phyloP scores from a whole-genome alignment of 2,888 invertebrate species.

The Himalopsyche anomala region DNA sequence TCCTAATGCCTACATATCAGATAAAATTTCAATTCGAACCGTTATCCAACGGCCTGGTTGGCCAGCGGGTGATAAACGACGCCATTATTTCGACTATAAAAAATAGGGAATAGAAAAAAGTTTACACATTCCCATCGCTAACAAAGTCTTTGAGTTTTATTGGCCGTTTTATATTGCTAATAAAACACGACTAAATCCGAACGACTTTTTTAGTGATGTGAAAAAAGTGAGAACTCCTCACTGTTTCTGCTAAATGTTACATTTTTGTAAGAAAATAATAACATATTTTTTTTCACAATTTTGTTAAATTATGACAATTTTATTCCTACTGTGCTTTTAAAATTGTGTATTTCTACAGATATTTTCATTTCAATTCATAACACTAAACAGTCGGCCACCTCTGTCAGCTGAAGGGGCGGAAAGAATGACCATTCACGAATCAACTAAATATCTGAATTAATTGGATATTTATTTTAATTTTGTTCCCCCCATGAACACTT shows the following conservation, averaged over 20 bases:
- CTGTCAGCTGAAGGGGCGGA: background rate
- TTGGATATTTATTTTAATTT: slow-evolving; percentile 23
- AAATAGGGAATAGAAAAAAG: slow-evolving; percentile 42
- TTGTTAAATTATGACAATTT: too few species aligned
- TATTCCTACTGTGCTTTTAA: too few species aligned
- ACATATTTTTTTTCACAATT: background rate
- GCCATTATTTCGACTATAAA: slow-evolving; percentile 40
- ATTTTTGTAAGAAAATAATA: background rate
- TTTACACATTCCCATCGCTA: slow-evolving; percentile 41
- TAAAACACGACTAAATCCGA: slow-evolving; percentile 32
- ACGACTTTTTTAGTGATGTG: slow-evolving; percentile 29
- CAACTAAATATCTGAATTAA: background rate
- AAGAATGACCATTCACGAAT: background rate
- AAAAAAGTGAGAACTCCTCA: background rate
- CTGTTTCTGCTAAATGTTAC: background rate
- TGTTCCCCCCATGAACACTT: background rate
- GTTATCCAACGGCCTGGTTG: slow-evolving; percentile 24
- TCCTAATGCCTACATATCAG: slow-evolving; percentile 19
- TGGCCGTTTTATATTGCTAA: slow-evolving; percentile 39
- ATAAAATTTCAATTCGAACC: slow-evolving; percentile 33
- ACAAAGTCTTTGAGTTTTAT: slow-evolving; percentile 41
- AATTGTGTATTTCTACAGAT: too few species aligned
- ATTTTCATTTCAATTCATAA: too few species aligned
- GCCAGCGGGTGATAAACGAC: slow-evolving; percentile 37
- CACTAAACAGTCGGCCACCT: background rate